These are phyloP conservation scores for Drosophila albomicans DNA, from an alignment of 1,140 invertebrate genomes.

Conservation along the genomic window DNA sequence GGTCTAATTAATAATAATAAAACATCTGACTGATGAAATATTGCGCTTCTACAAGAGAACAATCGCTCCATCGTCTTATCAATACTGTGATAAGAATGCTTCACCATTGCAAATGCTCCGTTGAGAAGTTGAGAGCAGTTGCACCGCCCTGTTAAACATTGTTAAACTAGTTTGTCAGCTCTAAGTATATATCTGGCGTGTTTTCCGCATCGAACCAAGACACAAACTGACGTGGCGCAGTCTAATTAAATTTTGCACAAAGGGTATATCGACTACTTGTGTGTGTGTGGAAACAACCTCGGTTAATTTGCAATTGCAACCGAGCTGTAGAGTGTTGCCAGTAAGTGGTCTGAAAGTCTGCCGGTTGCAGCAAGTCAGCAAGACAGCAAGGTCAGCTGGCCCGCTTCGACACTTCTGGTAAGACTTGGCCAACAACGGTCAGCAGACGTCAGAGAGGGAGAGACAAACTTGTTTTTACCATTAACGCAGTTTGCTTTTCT, in stretches of 20 bases:
- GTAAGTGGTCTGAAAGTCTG: constrained; percentile 39
- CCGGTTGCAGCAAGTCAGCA: constrained; percentile 30
- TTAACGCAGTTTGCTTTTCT: background rate
- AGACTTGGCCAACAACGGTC: constrained; percentile 6
- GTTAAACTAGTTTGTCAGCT: constrained; percentile 41
- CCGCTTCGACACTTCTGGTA: constrained; percentile 36
- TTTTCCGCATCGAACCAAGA: constrained; percentile 32
- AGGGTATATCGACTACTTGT: constrained; percentile 25
- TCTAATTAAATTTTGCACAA: constrained; percentile 35
- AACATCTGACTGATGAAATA: background rate
- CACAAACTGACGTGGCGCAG: constrained; percentile 29
- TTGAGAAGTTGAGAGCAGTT: background rate
- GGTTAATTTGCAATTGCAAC: constrained; percentile 14
- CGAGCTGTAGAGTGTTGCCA: background rate
- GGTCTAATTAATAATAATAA: background rate
- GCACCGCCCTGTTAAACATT: background rate
- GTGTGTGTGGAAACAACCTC: constrained; percentile 9
- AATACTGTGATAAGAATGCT: too few species aligned
- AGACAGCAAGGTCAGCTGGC: constrained; percentile 41
- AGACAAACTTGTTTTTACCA: constrained; percentile 45
- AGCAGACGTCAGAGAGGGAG: constrained; percentile 5
- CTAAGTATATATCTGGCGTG: constrained; percentile 12
- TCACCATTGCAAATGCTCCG: too few species aligned
- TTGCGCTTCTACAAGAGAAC: too few species aligned
- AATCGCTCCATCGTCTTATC: too few species aligned